Conservation (phyloP, 1,140 invertebrate genomes). For the Ptiloglossa arizonensis region DNA sequence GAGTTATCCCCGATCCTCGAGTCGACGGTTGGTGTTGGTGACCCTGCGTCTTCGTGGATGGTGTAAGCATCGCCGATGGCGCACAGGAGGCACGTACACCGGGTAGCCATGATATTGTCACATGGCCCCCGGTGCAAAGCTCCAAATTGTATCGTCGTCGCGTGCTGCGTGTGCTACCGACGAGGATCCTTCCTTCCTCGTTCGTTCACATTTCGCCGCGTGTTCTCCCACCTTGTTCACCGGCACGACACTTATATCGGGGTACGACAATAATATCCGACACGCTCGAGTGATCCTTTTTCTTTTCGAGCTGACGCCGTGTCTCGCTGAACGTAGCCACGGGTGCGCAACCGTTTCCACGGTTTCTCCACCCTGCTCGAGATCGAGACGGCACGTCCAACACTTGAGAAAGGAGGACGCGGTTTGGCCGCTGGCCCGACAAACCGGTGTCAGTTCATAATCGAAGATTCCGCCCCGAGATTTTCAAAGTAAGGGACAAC, state of each 20-base stretch:
- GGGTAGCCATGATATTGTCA: slow-evolving; percentile 75
- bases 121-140: slow-evolving; percentile 72
- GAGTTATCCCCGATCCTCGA: not conserved
- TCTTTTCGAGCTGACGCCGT: slow-evolving; percentile 56
- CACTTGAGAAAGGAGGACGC: slow-evolving; percentile 37
- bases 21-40: not conserved
- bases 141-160: slow-evolving; percentile 77
- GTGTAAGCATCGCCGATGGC: slow-evolving; percentile 41
- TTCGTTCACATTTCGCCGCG: slow-evolving; percentile 2
- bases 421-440: slow-evolving; percentile 23
- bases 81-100: slow-evolving; percentile 68
- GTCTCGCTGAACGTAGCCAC: slow-evolving; percentile 23
- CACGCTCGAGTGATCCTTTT: slow-evolving; percentile 60
- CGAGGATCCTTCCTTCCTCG: slow-evolving; percentile 19
- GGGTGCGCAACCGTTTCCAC: not conserved
- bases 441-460: slow-evolving; percentile 19
- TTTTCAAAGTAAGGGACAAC: not conserved
- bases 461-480: slow-evolving; percentile 16
- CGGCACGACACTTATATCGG: slow-evolving; percentile 35
- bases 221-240: not conserved
- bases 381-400: slow-evolving; percentile 43
- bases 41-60: slow-evolving; percentile 28
- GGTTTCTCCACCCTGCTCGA: not conserved
- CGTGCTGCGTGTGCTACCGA: slow-evolving; percentile 60
- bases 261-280: slow-evolving; percentile 66